Evolutionary conservation across 2,888 invertebrate genomes (phyloP), one percentile per base, ranked within the genome.

Genomic region (Chaitophorus viminalis): DNA sequence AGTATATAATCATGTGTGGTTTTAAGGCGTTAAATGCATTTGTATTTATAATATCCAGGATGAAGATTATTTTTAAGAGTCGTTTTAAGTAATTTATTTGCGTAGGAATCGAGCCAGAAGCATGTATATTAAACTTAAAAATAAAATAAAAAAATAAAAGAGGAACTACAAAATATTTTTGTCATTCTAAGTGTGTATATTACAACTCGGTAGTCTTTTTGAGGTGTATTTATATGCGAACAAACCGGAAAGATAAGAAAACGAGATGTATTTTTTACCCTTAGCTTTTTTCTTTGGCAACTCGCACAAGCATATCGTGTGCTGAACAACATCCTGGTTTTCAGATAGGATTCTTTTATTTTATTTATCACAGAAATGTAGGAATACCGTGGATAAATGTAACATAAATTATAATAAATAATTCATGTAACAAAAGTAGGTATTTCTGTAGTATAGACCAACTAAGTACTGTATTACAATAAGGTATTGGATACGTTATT

Each of bases 221-320:
- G 87, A 87, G 74, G 79, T 81, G 72, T 87, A 87, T 87, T 87
- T 87, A 74, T 79, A 74, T 33, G 60, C 79, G 74, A 87, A 74
- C 65, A 87, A 79, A 81, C 87, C 87, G 87, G 87, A 87, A 87
- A 87, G 87, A 87, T 87, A 87, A 87, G 87, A 60, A 36, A 74
- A 79, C 74, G 52, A 86, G 52, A 79, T 87, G 72, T 81, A 81
- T 84, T 74, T 86, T 79, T 87, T 87, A 81, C 79, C 79, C 87
- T 81, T 74, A 39, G 76, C 65, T 14, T 60, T 79, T 79, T 86
- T 70, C 77, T 87, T 87, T 74, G 87, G 79, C 87, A 74, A 74
- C 74, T 79, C 54, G 36, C 31, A 60, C 36, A 6, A 5, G 29
- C 31, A 60, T 33, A 31, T 72, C 31, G 78, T 70, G 76, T 6